These are phyloP conservation scores for Colistium nudipinnis DNA, from an alignment of 2,113 vertebrate genomes.

Conservation along the genomic window DNA sequence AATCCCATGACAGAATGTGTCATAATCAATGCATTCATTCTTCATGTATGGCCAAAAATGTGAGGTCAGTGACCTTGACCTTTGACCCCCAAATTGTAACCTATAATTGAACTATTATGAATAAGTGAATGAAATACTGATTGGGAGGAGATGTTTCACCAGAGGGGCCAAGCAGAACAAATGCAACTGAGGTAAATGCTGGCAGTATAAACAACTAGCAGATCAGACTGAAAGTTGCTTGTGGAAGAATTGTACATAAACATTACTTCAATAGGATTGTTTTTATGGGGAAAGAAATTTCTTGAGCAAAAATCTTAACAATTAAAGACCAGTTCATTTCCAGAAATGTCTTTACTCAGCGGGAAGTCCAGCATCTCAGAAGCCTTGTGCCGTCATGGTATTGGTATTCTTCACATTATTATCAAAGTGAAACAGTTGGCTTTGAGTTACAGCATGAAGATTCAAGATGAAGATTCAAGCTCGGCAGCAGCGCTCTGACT, in stretches of 20 bases:
- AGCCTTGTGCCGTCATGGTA: neutral
- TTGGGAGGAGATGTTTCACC: slow-evolving; percentile 23
- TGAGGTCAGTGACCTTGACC: neutral
- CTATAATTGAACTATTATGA: no score
- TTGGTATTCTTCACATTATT: neutral
- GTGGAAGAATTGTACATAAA: neutral
- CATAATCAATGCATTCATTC: neutral
- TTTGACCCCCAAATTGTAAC: no score
- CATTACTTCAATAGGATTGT: neutral
- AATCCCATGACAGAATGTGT: no score
- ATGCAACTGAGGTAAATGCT: neutral
- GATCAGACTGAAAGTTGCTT: no score
- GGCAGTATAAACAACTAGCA: neutral
- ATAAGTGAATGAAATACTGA: slow-evolving; percentile 36
- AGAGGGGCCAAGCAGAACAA: slow-evolving; percentile 2
- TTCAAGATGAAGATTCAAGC: neutral
- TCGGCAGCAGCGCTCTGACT: neutral
- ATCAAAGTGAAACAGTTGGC: neutral
- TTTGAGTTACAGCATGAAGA: neutral
- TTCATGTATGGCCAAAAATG: neutral
- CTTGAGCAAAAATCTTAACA: neutral
- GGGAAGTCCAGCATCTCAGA: neutral
- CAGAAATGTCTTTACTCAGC: neutral
- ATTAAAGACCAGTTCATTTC: neutral
- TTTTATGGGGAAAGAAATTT: neutral